Conservation (phyloP, 2,797 vertebrate genomes). For the Lacerta viridis region DNA sequence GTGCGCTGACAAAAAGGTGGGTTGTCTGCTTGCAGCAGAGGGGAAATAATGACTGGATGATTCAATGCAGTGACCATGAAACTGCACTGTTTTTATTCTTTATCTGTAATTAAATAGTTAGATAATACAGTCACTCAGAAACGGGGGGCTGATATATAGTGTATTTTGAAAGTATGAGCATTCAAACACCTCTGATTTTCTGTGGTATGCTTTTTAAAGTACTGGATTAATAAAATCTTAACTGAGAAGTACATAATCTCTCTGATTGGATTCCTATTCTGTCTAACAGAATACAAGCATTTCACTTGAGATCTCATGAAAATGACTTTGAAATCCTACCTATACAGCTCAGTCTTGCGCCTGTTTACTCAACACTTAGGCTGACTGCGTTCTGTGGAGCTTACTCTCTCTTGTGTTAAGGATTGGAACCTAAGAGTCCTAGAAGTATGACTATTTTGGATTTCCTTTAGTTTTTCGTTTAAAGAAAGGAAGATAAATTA, state of each 20-base stretch:
- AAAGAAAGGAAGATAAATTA: neutral
- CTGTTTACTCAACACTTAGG: neutral
- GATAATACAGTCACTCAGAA: slow-evolving; percentile 73
- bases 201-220: slow-evolving; percentile 45
- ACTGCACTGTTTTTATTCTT: slow-evolving; percentile 82
- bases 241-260: slow-evolving; percentile 58
- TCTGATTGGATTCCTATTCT: slow-evolving; percentile 65
- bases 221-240: slow-evolving; percentile 50
- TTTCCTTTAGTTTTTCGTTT: neutral
- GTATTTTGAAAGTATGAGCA: slow-evolving; percentile 58
- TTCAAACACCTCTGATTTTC: slow-evolving; percentile 69
- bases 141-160: slow-evolving; percentile 62
- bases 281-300: slow-evolving; percentile 56
- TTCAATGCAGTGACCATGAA: slow-evolving; percentile 83
- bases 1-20: slow-evolving; percentile 85
- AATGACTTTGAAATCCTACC: slow-evolving; percentile 15
- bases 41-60: slow-evolving; percentile 84
- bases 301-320: slow-evolving; percentile 49
- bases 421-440: neutral
- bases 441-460: neutral
- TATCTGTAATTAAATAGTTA: slow-evolving; percentile 83
- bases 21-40: slow-evolving; percentile 83
- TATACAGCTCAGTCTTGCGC: neutral
- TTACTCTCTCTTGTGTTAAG: neutral
- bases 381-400: neutral